phyloP scores from a whole-genome alignment of 1,140 invertebrate genomes.

The Caenorhabditis tropicalis region DNA sequence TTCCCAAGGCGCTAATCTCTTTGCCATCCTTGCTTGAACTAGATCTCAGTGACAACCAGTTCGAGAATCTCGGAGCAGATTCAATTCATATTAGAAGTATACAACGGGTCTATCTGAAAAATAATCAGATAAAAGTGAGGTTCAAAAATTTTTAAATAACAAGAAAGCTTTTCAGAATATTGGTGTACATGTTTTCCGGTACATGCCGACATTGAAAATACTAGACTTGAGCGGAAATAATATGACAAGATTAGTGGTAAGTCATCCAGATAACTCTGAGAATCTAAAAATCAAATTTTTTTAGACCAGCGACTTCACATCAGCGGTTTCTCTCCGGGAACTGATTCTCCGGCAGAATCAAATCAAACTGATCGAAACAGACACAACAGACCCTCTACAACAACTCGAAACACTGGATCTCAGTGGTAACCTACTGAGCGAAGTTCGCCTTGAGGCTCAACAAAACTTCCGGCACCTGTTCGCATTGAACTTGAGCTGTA shows the following conservation, averaged over 20 bases:
- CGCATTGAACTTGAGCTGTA: background rate
- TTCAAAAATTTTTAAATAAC: background rate
- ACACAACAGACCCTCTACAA: background rate
- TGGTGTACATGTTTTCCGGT: constrained; percentile 9
- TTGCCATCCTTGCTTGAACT: background rate
- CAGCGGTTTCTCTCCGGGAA: background rate
- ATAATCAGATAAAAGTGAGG: background rate
- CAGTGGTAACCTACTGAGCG: background rate
- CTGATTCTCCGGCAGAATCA: background rate
- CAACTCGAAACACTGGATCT: constrained; percentile 2
- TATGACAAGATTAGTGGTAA: constrained; percentile 20
- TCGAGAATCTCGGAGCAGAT: background rate
- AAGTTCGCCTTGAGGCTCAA: constrained; percentile 7
- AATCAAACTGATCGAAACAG: background rate
- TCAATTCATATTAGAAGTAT: constrained; percentile 15
- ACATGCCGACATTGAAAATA: constrained; percentile 10
- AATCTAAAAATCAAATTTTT: background rate
- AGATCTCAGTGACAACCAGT: constrained; percentile 1
- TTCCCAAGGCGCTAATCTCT: background rate
- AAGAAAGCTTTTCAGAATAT: constrained; percentile 29
- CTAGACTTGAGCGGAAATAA: constrained; percentile 9
- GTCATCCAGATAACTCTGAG: background rate
- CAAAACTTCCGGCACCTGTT: constrained; percentile 20
- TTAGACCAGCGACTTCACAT: constrained; percentile 20
- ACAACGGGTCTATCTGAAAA: background rate